Evolutionary conservation across 2,113 vertebrate species (phyloP).

Genomic region (Eurypyga helias): DNA sequence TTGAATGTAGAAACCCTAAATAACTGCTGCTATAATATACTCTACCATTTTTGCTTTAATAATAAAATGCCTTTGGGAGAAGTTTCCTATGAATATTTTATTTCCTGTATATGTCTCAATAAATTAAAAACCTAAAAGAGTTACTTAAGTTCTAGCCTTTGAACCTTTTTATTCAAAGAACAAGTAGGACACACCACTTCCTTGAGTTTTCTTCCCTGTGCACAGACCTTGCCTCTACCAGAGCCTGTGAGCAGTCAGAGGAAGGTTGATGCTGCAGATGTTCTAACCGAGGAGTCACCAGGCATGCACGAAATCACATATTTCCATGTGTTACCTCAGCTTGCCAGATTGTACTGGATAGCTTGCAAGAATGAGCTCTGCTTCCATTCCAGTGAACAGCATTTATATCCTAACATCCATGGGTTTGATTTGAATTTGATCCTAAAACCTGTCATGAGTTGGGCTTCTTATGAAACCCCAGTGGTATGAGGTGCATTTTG

Average conservation of each 20-base stretch:
- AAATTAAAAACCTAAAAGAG: slow-evolving; percentile 44
- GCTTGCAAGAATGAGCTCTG: not conserved
- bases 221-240: not conserved
- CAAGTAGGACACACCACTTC: not conserved
- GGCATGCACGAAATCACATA: not conserved
- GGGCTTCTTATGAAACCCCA: not conserved
- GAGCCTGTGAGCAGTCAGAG: not conserved
- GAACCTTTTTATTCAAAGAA: slow-evolving; percentile 23
- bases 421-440: not conserved
- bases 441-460: not conserved
- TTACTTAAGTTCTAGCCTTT: slow-evolving; percentile 34
- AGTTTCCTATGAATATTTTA: slow-evolving; percentile 61
- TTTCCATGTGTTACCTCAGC: not conserved
- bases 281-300: not conserved
- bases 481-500: not conserved
- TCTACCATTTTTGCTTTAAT: slow-evolving; percentile 37
- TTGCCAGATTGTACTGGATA: not conserved
- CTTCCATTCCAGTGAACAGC: not conserved
- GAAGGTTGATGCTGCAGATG: not conserved
- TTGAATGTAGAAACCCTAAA: slow-evolving; percentile 14
- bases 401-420: not conserved
- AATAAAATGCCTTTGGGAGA: slow-evolving; percentile 61
- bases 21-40: slow-evolving; percentile 37
- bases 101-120: slow-evolving; percentile 42
- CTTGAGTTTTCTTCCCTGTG: not conserved